A percentile compares a stretch with the other conserved stretches of the same genome.
phyloP scores from a whole-genome alignment of 2,888 invertebrate species.

The Lycia hirtaria region DNA sequence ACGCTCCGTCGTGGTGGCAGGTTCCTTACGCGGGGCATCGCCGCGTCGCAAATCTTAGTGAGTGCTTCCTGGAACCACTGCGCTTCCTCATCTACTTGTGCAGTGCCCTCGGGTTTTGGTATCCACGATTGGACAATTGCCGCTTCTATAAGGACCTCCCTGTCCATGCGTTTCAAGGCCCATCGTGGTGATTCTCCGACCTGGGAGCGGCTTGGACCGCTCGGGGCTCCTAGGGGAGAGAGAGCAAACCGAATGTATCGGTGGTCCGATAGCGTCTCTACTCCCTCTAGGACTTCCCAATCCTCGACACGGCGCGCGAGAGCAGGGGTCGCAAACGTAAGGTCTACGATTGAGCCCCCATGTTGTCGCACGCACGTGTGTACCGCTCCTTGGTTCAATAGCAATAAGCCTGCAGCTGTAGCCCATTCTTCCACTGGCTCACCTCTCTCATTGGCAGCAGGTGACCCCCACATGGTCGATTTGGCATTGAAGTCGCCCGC shows the following conservation, averaged over 20 bases:
- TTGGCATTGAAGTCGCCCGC: conserved; percentile 1
- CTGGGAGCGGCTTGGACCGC: background rate
- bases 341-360: background rate
- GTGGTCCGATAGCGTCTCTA: background rate
- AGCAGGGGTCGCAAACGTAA: background rate
- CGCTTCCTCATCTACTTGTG: background rate
- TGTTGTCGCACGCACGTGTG: background rate
- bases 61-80: background rate
- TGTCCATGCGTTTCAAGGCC: background rate
- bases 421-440: background rate
- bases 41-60: background rate
- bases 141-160: background rate
- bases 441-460: background rate
- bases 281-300: background rate
- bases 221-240: background rate
- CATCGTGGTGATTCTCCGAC: background rate
- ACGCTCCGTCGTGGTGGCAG: background rate
- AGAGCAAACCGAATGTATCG: background rate
- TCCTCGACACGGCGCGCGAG: background rate
- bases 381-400: background rate
- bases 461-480: background rate
- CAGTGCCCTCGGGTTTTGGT: background rate
- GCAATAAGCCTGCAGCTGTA: background rate
- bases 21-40: background rate
- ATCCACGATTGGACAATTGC: background rate